Evolutionary conservation across 2,113 vertebrate species (phyloP).

Genomic region (Neotoma lepida): DNA sequence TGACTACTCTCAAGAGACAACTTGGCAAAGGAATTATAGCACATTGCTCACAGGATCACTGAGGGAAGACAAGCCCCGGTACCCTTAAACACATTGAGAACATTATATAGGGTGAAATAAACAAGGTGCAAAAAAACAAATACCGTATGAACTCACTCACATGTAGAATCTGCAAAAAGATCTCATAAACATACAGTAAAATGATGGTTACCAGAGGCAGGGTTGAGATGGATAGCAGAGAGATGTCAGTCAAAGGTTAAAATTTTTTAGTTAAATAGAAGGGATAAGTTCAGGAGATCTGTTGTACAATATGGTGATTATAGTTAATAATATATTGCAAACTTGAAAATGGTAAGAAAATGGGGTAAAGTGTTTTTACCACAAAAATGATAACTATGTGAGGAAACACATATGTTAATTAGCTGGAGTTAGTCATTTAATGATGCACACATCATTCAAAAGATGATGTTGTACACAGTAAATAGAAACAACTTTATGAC

Average conservation of each 20-base stretch:
- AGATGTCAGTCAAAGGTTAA: neutral
- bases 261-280: neutral
- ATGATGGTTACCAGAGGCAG: neutral
- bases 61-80: neutral
- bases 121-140: neutral
- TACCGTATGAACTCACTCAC: neutral
- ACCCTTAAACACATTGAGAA: neutral
- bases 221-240: neutral
- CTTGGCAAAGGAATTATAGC: conserved; percentile 22
- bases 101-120: neutral
- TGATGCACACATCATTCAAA: neutral
- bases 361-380: neutral
- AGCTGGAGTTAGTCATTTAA: neutral
- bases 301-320: neutral
- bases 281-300: neutral
- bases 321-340: neutral
- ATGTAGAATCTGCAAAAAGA: neutral
- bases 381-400: neutral
- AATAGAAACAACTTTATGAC: neutral
- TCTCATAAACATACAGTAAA: neutral
- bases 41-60: neutral
- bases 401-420: neutral
- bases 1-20: conserved; percentile 24
- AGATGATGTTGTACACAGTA: neutral
- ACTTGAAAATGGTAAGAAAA: conserved; percentile 1